Base-by-base conservation (phyloP, 2,888 invertebrate genomes). In the Dolomedes plantarius region DNA sequence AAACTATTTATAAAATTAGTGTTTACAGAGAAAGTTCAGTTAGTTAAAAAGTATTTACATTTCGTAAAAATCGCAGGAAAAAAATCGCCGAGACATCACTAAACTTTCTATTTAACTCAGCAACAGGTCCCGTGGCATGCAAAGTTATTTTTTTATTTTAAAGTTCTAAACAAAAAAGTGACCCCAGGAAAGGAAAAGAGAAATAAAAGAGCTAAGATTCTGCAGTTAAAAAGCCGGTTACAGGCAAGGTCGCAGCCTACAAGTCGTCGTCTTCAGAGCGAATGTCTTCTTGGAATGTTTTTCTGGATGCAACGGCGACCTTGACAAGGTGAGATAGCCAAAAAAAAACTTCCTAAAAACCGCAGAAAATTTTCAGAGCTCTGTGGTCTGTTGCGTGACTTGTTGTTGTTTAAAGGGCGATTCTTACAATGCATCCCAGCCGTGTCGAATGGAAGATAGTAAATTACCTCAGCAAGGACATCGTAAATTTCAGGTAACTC, bases 221-320 rank as follows among this genome's bases (percentile, higher is more conserved):
- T 36, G 5, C 23, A 23, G 19, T 56, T 56, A 56, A 56, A 16
- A n/a, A 67, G 67, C 67, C 67, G 67, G 67, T 67, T 67, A n/a
- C n/a, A 32, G 67, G 36, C 67, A 67, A 67, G 67, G 67, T 67
- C 67, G 36, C 32, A 67, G 31, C 67, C 67, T 27, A 32, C 67
- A 67, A 32, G 67, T 31, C 67, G 67, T 32, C 67, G 32, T 16
- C 67, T 31, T 32, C 32, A n/a, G 32, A 67, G 36, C 67, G 23
- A 67, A 32, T 19, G 36, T 36, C 67, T 32, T 67, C 67, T 19
- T 32, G 32, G 36, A 32, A 67, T 67, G 31, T 32, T 67, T 36
- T 31, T 67, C 36, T 67, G 36, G 56, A 56, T 56, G 56, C 23
- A 23, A 23, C 5, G 23, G 23, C 67, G 67, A 67, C 67, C 67